Percentiles rank a stretch among this genome's conserved stretches.
phyloP scores from a whole-genome alignment of 2,888 invertebrate species.

The Caenorhabditis sinica region DNA sequence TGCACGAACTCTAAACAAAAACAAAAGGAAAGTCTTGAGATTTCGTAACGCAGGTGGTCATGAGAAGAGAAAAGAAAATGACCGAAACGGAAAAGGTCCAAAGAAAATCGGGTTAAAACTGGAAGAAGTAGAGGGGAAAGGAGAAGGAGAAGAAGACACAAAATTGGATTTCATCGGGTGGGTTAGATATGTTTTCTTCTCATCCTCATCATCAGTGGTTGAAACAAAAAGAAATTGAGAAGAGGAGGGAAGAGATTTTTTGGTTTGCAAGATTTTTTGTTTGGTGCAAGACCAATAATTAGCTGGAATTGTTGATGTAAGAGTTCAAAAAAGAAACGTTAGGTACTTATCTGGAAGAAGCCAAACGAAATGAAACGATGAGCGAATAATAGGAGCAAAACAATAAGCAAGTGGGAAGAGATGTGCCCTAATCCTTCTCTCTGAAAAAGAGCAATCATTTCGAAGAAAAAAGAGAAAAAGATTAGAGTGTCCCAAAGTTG shows the following conservation, averaged over 20 bases:
- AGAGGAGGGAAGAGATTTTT: background rate
- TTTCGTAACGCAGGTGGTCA: conserved; percentile 47
- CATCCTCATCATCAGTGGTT: conserved; percentile 31
- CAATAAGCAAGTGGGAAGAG: background rate
- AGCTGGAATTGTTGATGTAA: background rate
- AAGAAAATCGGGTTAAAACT: conserved; percentile 61
- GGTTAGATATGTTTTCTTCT: conserved; percentile 37
- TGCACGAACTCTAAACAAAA: too few species aligned
- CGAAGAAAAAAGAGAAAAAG: background rate
- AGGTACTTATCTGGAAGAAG: background rate
- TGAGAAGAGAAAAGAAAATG: conserved; percentile 32
- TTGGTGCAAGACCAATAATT: conserved; percentile 1
- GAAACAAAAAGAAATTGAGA: conserved; percentile 27
- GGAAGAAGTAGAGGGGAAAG: conserved; percentile 27
- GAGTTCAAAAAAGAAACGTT: background rate
- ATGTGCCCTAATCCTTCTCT: conserved; percentile 20
- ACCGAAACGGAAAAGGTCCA: conserved; percentile 33
- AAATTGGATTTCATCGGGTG: conserved; percentile 43
- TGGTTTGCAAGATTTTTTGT: conserved; percentile 1
- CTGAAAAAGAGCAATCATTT: conserved; percentile 18
- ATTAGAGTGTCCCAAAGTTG: conserved; percentile 21
- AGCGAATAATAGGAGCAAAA: conserved; percentile 22
- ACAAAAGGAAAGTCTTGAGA: background rate
- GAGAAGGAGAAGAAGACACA: conserved; percentile 14
- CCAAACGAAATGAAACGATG: conserved; percentile 10